phyloP scores from a whole-genome alignment of 2,888 invertebrate species.

The Pogonocherus hispidulus region DNA sequence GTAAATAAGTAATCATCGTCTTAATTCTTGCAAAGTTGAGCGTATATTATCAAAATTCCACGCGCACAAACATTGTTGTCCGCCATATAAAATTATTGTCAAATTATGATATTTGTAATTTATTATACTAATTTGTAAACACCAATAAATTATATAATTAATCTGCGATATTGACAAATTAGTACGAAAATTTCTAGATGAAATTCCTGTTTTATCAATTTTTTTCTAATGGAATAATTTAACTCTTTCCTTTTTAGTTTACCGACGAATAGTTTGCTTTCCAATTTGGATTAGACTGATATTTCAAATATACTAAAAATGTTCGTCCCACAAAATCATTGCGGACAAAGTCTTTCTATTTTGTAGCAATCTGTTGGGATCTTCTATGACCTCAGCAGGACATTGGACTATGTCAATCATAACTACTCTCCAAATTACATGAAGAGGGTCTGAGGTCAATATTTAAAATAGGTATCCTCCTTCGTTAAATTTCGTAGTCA shows the following conservation, averaged over 20 bases:
- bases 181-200: background rate
- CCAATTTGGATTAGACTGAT: background rate
- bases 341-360: too few species aligned
- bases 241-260: background rate
- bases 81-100: background rate
- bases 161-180: background rate
- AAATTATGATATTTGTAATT: background rate
- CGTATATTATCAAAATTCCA: background rate
- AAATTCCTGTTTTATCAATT: background rate
- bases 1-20: background rate
- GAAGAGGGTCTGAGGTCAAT: too few species aligned
- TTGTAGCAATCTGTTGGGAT: too few species aligned
- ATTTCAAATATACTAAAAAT: too few species aligned
- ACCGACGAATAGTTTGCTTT: background rate
- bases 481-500: too few species aligned
- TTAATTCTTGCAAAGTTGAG: background rate
- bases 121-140: background rate
- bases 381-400: too few species aligned
- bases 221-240: background rate
- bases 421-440: too few species aligned
- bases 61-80: background rate
- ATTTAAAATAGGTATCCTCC: too few species aligned
- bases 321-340: too few species aligned
- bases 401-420: too few species aligned
- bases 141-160: slow-evolving; percentile 6